Base-by-base conservation (phyloP, 2,888 invertebrate species). In the Archips xylosteana region DNA sequence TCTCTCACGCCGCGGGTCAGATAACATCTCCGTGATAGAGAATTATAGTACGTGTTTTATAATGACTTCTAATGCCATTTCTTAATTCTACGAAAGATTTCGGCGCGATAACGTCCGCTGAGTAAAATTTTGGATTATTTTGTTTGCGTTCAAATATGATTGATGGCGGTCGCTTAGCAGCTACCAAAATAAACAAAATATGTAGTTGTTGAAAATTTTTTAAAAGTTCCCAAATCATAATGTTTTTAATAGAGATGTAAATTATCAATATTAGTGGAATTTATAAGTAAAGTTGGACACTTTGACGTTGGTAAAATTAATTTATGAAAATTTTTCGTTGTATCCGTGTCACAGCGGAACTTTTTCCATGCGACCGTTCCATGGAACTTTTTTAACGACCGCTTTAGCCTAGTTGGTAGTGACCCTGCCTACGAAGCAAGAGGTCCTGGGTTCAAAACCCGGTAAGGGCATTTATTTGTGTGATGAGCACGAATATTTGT, bases 31-130 rank as follows among this genome's bases (percentile, higher is more conserved):
- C 87, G 87, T 81, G 87, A 88, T 87, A 85, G 73, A 83, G 39
- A 85, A 85, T 85, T 82, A 87, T 87, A 85, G 83, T 87, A 84
- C 87, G 84, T 84, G 81, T 87, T 88, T 86, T 85, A 85, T 89
- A 89, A 90, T 91, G 87, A 86, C 87, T 83, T 84, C 80, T 86
- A 89, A 87, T 88, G 85, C 85, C 83, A 86, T 89, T 87, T 86
- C 73, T 82, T 83, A 81, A 83, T 81, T 76, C 78, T 75, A 79
- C 32, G 59, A 78, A 84, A 86, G 85, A 87, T 78, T 77, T 64
- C 67, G 71, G 39, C 59, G 70, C 73, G 82, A 83, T 81, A 81
- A 78, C 74, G 80, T 76, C 76, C 76, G 77, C 80, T 83, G 84
- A 82, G 82, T 85, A 88, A 86, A 87, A 85, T 84, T 83, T 78